These are phyloP conservation scores for Nymphalis c-album DNA, from an alignment of 2,888 invertebrate species.

Conservation along the genomic window DNA sequence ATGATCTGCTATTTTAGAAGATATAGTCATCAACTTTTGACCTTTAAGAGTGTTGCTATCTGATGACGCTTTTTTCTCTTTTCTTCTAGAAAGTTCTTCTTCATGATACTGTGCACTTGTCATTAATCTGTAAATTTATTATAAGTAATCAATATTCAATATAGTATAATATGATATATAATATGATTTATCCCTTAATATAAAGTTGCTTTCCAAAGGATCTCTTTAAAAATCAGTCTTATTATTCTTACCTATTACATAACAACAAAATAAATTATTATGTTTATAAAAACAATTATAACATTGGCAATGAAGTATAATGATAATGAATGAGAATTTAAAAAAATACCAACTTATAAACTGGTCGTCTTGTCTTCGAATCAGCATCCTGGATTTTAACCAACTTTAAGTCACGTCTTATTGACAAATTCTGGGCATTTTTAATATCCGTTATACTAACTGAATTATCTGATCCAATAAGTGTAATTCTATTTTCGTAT, in stretches of 20 bases:
- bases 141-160: not conserved
- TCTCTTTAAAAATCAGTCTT: too few relatives aligned
- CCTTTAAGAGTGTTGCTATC: slow-evolving; percentile 75
- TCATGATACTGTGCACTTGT: slow-evolving; percentile 84
- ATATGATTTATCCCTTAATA: too few relatives aligned
- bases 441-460: slow-evolving; percentile 83
- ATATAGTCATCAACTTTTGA: slow-evolving; percentile 84
- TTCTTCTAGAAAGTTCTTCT: slow-evolving; percentile 81
- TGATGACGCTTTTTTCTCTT: slow-evolving; percentile 69
- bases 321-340: not conserved
- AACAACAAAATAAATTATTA: not conserved
- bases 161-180: not conserved
- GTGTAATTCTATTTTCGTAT: slow-evolving; percentile 81
- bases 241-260: slow-evolving; percentile 1
- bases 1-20: slow-evolving; percentile 83
- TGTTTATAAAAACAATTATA: not conserved
- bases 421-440: slow-evolving; percentile 86
- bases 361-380: slow-evolving; percentile 84
- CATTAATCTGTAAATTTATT: slow-evolving; percentile 74
- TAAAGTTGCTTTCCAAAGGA: too few relatives aligned
- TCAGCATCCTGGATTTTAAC: slow-evolving; percentile 85
- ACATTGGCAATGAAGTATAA: slow-evolving; percentile 25
- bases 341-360: slow-evolving; percentile 80
- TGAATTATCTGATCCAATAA: slow-evolving; percentile 82
- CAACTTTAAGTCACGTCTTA: slow-evolving; percentile 85